Base-by-base conservation (phyloP, 2,888 invertebrate genomes). In the Autographa pulchrina region DNA sequence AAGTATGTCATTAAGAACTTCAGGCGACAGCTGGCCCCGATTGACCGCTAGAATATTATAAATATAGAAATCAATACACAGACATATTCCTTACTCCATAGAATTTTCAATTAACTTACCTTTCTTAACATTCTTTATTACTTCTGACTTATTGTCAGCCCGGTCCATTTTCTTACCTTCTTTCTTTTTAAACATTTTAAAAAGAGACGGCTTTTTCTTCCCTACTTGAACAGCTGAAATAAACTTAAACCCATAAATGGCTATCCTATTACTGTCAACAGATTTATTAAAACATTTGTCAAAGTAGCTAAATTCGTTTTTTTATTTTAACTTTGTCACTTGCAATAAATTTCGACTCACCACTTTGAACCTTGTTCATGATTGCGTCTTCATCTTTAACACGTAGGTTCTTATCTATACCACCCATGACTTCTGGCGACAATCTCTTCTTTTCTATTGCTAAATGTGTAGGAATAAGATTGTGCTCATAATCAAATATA, bases 111-210 rank as follows among this genome's bases (percentile, higher is more conserved):
- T 35, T 16, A 43, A 18, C n/a, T 18, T 38, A 77, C 77, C 81
- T 62, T 62, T 71, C 20, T 81, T 72, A 35, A 81, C n/a, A 8
- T 65, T 71, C 25, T 77, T 77, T 1, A 81, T 9, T 8, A 72
- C 43, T 56, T 20, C 11, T 11, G 67, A 71, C 64, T 67, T 77
- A n/a, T 62, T 71, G 0, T 35, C 9, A 52, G 41, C 11, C 0
- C 0, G 7, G n/a, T 59, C 18, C 13, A 18, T 8, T 2, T 65
- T 41, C 9, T 20, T 35, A 52, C 25, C 59, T 62, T 61, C 60
- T 14, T 61, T 52, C 16, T 8, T 14, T 7, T 52, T 52, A 38
- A 70, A 43, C 5, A 32, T 31, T 32, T 59, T 48, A 0, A 48
- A 0, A 0, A 77, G 38, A 3, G 48, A 66, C 18, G 64, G 32